Base-by-base conservation (phyloP, 2,888 invertebrate species). In the Drosophila limbata region DNA sequence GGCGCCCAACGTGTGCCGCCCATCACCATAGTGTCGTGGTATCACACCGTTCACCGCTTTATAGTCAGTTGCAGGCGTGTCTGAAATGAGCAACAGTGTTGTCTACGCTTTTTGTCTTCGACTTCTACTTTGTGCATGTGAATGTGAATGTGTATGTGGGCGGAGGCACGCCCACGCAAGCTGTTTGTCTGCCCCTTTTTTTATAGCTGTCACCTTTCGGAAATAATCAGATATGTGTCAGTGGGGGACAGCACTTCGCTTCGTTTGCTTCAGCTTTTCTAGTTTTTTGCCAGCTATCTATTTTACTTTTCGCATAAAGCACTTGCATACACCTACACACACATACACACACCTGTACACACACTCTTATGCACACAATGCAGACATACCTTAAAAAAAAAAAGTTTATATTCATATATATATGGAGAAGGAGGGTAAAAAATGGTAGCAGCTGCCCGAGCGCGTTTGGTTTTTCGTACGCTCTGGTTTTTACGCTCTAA, bases 401-500 rank as follows among this genome's bases (percentile, higher is more conserved):
- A 1, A n/a, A n/a, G n/a, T n/a, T n/a, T 21, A 25, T 25, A 25
- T 25, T n/a, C n/a, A 5, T 25, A 25, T 25, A 25, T 28, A 71
- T 17, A 53, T 25, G n/a, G 42, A 35, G 25, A 25, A 5, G 28
- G 28, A 8, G 28, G 28, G 8, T 63, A 68, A 63, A 74, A 79
- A 75, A 73, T 75, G 75, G 88, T 79, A 87, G 88, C 81, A 82
- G 79, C 85, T 83, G 84, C 86, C 85, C 81, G 69, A 84, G 85
- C 88, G 84, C 82, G 66, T 83, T 88, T 84, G 83, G 84, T 84
- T 83, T 82, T 84, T 88, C 84, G 89, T 85, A 87, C 84, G 91
- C 91, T 90, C 91, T 91, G 91, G 90, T 91, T 91, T 91, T 91
- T 86, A 90, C 91, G 91, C 91, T 91, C 91, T 87, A 91, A 91